phyloP scores from a whole-genome alignment of 2,113 vertebrate genomes.

The Seriola dumerili region DNA sequence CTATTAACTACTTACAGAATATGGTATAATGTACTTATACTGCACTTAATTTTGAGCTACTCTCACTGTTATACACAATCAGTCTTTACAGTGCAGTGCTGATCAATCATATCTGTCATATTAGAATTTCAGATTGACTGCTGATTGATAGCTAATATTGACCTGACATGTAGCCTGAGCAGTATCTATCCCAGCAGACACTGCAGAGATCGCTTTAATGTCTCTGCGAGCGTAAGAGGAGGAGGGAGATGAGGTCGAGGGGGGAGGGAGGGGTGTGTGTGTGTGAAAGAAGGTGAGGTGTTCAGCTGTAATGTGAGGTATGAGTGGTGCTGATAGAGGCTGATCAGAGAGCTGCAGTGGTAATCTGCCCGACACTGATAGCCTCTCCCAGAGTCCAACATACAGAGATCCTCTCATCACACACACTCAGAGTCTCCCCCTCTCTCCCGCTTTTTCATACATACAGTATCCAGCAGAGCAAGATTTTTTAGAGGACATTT shows the following conservation, averaged over 20 bases:
- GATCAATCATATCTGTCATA: neutral
- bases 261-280: neutral
- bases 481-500: neutral
- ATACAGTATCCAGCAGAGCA: neutral
- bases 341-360: constrained; percentile 55
- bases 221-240: constrained; percentile 7
- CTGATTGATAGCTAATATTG: neutral
- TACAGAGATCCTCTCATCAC: constrained; percentile 36
- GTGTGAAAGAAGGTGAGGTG: constrained; percentile 20
- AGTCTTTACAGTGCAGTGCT: no score
- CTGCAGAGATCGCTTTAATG: constrained; percentile 14
- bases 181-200: constrained; percentile 12
- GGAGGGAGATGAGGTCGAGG: neutral
- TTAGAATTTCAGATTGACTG: neutral
- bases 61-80: no score
- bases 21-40: no score
- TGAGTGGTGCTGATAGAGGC: constrained; percentile 42
- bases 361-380: constrained; percentile 56
- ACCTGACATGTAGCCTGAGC: neutral
- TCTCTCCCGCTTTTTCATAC: neutral
- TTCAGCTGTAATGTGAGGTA: constrained; percentile 27
- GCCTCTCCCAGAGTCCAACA: constrained; percentile 30
- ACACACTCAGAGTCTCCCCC: neutral
- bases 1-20: no score
- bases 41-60: no score